phyloP scores from a whole-genome alignment of 2,113 vertebrate genomes.

The Pluvianellus socialis region DNA sequence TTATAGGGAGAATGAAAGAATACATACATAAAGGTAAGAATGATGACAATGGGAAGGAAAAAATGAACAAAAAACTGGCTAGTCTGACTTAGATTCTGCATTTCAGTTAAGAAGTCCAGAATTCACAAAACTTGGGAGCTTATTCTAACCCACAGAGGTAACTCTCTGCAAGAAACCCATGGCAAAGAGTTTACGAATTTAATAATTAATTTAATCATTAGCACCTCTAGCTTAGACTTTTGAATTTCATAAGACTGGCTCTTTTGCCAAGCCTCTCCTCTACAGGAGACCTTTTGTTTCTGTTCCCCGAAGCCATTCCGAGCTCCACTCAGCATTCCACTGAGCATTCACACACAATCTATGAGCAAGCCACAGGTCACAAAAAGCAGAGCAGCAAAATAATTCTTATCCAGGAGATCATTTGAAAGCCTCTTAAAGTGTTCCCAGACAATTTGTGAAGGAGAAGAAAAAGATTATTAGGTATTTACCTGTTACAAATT shows the following conservation, averaged over 20 bases:
- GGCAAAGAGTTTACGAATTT: not conserved
- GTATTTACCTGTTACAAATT: not conserved
- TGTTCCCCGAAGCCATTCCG: not conserved
- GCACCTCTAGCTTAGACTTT: not conserved
- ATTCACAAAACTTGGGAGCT: not conserved
- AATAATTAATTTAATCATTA: not conserved
- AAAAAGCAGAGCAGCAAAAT: constrained; percentile 4
- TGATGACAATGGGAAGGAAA: not conserved
- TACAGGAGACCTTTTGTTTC: not conserved
- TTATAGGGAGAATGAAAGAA: not conserved
- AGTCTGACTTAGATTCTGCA: not conserved
- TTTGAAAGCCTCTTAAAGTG: constrained; percentile 6
- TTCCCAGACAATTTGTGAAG: not conserved
- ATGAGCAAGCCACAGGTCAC: not conserved
- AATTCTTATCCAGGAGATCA: constrained; percentile 19
- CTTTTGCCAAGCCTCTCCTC: not conserved
- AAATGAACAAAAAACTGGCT: not conserved
- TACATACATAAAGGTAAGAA: not conserved
- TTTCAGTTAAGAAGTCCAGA: not conserved
- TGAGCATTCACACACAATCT: not conserved
- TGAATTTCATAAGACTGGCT: not conserved
- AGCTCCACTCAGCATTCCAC: not conserved
- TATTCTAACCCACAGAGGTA: not conserved
- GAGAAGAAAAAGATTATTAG: not conserved
- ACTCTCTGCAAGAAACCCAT: not conserved